Evolutionary conservation across 35 echinoderm and acorn worm species (phyloP).

Genomic region (Eucidaris tribuloides): DNA sequence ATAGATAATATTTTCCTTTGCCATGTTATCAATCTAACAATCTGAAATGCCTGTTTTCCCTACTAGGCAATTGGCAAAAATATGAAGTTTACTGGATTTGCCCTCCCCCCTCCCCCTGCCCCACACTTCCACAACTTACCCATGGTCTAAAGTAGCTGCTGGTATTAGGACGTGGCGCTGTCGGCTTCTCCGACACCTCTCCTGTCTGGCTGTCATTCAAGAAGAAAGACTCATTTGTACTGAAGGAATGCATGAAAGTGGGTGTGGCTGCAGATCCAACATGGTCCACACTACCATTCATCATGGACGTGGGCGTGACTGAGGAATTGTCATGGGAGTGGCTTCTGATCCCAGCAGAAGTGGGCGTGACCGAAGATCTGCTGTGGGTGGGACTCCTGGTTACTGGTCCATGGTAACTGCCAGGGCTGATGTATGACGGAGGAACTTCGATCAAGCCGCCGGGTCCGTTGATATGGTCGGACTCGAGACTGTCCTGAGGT

Average conservation of each 20-base stretch:
- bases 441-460: background rate
- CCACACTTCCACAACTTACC: no score
- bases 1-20: no score
- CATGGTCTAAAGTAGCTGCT: background rate
- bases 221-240: slow-evolving; percentile 16
- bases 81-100: no score
- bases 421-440: slow-evolving; percentile 1
- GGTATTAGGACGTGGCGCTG: background rate
- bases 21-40: no score
- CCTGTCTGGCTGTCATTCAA: slow-evolving; percentile 14
- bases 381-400: slow-evolving; percentile 5
- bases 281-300: no score
- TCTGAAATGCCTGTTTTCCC: no score
- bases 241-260: background rate
- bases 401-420: background rate
- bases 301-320: background rate
- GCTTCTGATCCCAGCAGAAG: background rate
- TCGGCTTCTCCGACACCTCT: background rate
- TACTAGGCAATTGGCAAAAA: no score
- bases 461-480: background rate
- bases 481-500: slow-evolving; percentile 12
- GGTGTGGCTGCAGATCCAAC: background rate
- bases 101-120: no score
- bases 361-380: background rate
- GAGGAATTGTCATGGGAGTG: background rate